These are phyloP conservation scores for Spatulosminthurus flaviceps DNA, from an alignment of 2,888 invertebrate genomes.

Conservation along the genomic window DNA sequence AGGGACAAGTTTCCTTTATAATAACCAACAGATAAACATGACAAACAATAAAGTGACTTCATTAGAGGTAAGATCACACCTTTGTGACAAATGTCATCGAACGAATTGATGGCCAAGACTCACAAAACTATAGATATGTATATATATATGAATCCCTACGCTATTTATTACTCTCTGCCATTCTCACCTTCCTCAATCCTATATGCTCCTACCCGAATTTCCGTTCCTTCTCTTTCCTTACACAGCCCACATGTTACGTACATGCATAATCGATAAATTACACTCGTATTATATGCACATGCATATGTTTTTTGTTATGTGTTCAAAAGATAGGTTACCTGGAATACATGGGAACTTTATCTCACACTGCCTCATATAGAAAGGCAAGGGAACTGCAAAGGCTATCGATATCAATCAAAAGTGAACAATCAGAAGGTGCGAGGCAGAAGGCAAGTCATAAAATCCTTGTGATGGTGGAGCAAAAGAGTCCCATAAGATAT, in stretches of 20 bases:
- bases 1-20: not conserved
- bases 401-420: constrained; percentile 26
- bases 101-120: not conserved
- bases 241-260: too few relatives aligned
- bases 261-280: too few relatives aligned
- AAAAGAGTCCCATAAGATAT: not conserved
- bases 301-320: too few relatives aligned
- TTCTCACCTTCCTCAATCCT: too few relatives aligned
- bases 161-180: too few relatives aligned
- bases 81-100: constrained; percentile 21
- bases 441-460: too few relatives aligned
- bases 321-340: too few relatives aligned
- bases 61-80: constrained; percentile 23
- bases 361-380: not conserved
- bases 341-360: too few relatives aligned
- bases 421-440: not conserved
- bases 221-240: too few relatives aligned
- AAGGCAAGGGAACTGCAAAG: not conserved
- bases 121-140: not conserved
- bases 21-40: constrained; percentile 5
- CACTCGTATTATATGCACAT: too few relatives aligned
- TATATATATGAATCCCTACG: not conserved
- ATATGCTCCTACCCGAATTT: too few relatives aligned
- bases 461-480: not conserved
- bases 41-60: constrained; percentile 19